Evolutionary conservation across 2,113 vertebrate genomes (phyloP).

Genomic region (Brachyhypopomus gauderio): DNA sequence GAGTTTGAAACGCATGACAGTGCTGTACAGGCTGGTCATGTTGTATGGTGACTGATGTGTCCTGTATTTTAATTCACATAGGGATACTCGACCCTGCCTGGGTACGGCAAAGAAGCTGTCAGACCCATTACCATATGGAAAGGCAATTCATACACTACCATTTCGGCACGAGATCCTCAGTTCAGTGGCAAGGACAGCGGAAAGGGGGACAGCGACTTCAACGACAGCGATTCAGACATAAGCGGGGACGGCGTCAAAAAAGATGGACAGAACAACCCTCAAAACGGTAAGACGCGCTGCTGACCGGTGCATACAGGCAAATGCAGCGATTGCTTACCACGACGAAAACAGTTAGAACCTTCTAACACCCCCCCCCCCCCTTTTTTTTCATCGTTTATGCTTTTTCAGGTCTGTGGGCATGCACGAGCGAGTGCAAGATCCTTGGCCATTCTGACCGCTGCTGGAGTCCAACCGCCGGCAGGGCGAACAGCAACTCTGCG

Average conservation of each 20-base stretch:
- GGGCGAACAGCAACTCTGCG: slow-evolving; percentile 69
- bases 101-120: slow-evolving; percentile 83
- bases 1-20: not conserved
- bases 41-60: slow-evolving; percentile 11
- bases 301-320: not conserved
- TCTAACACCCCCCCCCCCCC: not conserved
- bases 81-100: slow-evolving; percentile 82
- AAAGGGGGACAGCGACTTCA: slow-evolving; percentile 97
- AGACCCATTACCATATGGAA: slow-evolving; percentile 93
- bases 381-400: not conserved
- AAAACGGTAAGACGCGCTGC: slow-evolving; percentile 79
- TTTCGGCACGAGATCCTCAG: slow-evolving; percentile 86
- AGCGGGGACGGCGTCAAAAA: slow-evolving; percentile 92
- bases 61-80: slow-evolving; percentile 59
- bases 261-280: slow-evolving; percentile 83
- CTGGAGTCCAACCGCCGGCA: slow-evolving; percentile 90
- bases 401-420: slow-evolving; percentile 88
- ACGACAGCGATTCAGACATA: slow-evolving; percentile 95
- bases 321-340: not conserved
- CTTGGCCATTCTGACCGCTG: slow-evolving; percentile 96
- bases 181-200: slow-evolving; percentile 98
- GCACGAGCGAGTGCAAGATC: slow-evolving; percentile 95
- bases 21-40: slow-evolving; percentile 16
- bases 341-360: not conserved
- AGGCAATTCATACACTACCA: slow-evolving; percentile 92